Conservation (phyloP, 2,113 vertebrate species). For the Paedocypris sp. region DNA sequence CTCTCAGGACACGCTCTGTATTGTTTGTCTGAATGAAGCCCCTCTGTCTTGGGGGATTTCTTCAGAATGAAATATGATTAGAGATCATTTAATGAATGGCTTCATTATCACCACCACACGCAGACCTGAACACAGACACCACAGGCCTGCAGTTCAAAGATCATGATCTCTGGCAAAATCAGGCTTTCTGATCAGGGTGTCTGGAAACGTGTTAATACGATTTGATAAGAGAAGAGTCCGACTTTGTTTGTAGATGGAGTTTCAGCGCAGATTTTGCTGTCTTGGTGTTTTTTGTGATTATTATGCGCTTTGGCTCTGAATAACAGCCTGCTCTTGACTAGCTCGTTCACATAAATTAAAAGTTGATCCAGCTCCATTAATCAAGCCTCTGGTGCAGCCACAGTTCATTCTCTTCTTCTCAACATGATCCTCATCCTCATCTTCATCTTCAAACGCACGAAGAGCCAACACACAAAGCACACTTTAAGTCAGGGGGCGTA, state of each 20-base stretch:
- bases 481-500: too few relatives aligned
- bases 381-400: not conserved
- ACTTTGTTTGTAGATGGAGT: not conserved
- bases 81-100: slow-evolving; percentile 19
- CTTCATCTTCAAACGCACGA: too few relatives aligned
- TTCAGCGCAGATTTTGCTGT: too few relatives aligned
- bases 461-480: too few relatives aligned
- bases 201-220: not conserved
- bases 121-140: not conserved
- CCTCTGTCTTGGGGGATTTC: not conserved
- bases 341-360: not conserved
- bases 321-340: not conserved
- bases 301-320: not conserved
- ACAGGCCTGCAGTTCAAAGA: not conserved
- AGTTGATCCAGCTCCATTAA: slow-evolving; percentile 6
- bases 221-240: not conserved
- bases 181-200: not conserved
- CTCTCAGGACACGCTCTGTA: not conserved
- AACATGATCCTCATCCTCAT: too few relatives aligned
- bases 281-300: not conserved
- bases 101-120: slow-evolving; percentile 2
- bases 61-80: slow-evolving; percentile 24
- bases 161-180: slow-evolving; percentile 17
- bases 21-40: slow-evolving; percentile 3
- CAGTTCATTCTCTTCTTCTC: not conserved